These are phyloP conservation scores for Lepus americanus DNA, from an alignment of 2,113 vertebrate species.

Conservation along the genomic window DNA sequence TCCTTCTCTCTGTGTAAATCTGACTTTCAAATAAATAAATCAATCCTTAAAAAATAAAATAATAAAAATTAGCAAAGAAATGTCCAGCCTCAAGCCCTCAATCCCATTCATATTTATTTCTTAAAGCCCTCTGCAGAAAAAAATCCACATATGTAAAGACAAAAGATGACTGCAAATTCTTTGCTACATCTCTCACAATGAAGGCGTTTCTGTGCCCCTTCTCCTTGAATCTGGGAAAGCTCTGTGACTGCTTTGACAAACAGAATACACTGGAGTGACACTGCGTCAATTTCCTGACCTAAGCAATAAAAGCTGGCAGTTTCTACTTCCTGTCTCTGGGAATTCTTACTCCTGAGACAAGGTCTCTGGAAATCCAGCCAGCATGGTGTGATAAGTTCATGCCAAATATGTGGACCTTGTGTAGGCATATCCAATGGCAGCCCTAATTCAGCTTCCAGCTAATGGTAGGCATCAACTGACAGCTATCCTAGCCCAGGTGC, in stretches of 20 bases:
- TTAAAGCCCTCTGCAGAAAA: constrained; percentile 45
- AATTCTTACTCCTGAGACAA: background rate
- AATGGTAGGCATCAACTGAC: background rate
- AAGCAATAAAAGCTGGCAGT: constrained; percentile 16
- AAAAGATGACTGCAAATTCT: constrained; percentile 23
- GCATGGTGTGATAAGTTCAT: background rate
- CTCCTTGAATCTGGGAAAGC: background rate
- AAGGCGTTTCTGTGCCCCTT: background rate
- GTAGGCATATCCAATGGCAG: background rate
- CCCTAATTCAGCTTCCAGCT: background rate
- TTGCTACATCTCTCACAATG: background rate
- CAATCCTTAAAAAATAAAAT: no score
- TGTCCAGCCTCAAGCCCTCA: constrained; percentile 14
- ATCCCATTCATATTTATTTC: constrained; percentile 13
- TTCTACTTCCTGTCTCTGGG: constrained; percentile 14
- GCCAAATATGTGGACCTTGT: background rate
- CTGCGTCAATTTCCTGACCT: background rate
- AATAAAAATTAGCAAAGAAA: background rate
- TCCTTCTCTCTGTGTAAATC: no score
- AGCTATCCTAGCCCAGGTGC: background rate
- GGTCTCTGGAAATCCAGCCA: constrained; percentile 13
- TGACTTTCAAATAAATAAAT: no score
- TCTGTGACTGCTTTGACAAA: background rate
- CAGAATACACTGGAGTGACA: background rate
- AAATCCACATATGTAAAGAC: background rate